Percentiles rank a stretch among this genome's conserved stretches.
Evolutionary conservation across 1,140 invertebrate species (phyloP).

Genomic region (Ridgeia piscesae): DNA sequence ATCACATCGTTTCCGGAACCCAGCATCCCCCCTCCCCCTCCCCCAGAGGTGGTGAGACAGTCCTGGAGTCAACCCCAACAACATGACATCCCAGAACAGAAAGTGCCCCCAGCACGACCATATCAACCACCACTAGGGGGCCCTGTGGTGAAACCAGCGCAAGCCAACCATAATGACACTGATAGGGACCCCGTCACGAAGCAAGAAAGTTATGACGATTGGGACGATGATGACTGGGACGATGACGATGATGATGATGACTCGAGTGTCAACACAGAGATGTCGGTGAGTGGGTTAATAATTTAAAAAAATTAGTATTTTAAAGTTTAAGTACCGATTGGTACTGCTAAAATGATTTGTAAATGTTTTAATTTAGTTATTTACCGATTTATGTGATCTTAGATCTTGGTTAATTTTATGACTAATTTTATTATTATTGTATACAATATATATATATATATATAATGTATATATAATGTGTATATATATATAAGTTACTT

Average conservation of each 20-base stretch:
- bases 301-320: too few species aligned
- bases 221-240: slow-evolving; percentile 87
- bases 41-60: not conserved
- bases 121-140: not conserved
- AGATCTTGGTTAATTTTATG: too few species aligned
- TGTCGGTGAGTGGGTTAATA: not conserved
- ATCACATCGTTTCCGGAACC: slow-evolving; percentile 27
- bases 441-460: too few species aligned
- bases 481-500: too few species aligned
- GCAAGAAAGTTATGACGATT: slow-evolving; percentile 64
- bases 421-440: too few species aligned
- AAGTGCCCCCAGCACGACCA: not conserved
- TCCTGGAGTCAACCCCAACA: not conserved
- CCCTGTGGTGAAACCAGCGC: not conserved
- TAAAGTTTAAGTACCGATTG: not conserved
- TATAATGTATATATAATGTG: too few species aligned
- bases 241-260: slow-evolving; percentile 72
- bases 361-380: too few species aligned
- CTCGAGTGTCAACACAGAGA: not conserved
- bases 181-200: not conserved
- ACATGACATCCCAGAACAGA: not conserved
- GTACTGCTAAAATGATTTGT: too few species aligned
- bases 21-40: slow-evolving; percentile 27
- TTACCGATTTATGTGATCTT: too few species aligned
- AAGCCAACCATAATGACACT: not conserved